phyloP scores from a whole-genome alignment of 2,797 vertebrate genomes.

The Aphelocoma californica region DNA sequence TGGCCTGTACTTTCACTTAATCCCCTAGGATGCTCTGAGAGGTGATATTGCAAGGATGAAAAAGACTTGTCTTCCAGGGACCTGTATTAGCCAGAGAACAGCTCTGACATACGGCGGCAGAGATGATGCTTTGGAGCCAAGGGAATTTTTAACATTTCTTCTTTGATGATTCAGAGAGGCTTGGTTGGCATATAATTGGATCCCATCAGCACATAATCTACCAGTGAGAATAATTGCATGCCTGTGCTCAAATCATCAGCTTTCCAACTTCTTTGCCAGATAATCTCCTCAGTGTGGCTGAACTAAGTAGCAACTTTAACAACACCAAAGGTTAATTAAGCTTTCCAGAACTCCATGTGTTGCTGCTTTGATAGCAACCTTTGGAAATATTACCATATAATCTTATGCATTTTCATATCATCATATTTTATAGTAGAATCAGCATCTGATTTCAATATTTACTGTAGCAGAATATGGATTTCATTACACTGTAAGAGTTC shows the following conservation, averaged over 20 bases:
- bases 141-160: slow-evolving; percentile 36
- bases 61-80: background rate
- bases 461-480: background rate
- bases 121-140: background rate
- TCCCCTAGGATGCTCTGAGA: background rate
- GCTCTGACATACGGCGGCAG: background rate
- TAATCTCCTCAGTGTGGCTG: background rate
- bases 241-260: background rate
- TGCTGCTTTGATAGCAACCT: background rate
- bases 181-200: slow-evolving; percentile 23
- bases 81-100: background rate
- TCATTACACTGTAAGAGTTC: background rate
- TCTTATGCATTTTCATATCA: background rate
- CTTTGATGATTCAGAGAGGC: slow-evolving; percentile 4
- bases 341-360: background rate
- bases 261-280: background rate
- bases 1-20: background rate
- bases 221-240: background rate
- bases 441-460: background rate
- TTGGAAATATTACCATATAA: background rate
- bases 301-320: slow-evolving; percentile 1
- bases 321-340: slow-evolving; percentile 20
- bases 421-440: background rate
- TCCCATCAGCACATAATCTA: background rate
- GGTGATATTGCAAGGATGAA: background rate